Base-by-base conservation (phyloP, 2,888 invertebrate genomes). In the Melolontha melolontha region DNA sequence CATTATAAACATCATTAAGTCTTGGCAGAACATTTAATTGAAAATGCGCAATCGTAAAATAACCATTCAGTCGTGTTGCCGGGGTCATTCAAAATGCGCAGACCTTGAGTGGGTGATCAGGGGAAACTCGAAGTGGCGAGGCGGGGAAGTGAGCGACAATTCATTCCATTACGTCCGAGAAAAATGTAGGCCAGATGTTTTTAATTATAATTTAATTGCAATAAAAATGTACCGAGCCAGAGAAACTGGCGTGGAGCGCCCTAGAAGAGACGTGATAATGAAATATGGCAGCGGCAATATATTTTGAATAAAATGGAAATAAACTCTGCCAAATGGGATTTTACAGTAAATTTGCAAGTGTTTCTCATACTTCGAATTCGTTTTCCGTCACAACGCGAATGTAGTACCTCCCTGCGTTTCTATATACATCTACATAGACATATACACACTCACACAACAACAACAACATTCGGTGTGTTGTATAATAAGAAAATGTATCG, bases 401-500 rank as follows among this genome's bases (percentile, higher is more conserved):
- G 34, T 5, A 22, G 11, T 29, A 8, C 4, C 12, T n/a, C 8
- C n/a, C 34, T 29, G 14, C n/a, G 5, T 29, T 34, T 10, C 51
- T 14, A 44, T 14, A 8, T 17, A 11, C 11, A 11, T 17, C 8
- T 17, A 11, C 11, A 1, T n/a, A 17, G 10, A 22, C 16, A 5
- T 49, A 22, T 16, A 6, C 8, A 11, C 17, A n/a, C 10, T 17
- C 8, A 22, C 11, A 49, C 7, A 8, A 14, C 12, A 5, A 22
- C 5, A 49, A 49, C 22, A 17, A 16, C 11, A 49, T 11, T 44
- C 44, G 12, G 47, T 16, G 47, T 51, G 57, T 39, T 27, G 50
- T 64, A 34, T 34, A 66, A 74, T 73, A 73, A 70, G 72, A 75
- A 80, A 80, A 81, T 76, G 79, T 80, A 82, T 81, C 77, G 81